phyloP scores from a whole-genome alignment of 2,888 invertebrate genomes.

The Siphlonurus alternatus region DNA sequence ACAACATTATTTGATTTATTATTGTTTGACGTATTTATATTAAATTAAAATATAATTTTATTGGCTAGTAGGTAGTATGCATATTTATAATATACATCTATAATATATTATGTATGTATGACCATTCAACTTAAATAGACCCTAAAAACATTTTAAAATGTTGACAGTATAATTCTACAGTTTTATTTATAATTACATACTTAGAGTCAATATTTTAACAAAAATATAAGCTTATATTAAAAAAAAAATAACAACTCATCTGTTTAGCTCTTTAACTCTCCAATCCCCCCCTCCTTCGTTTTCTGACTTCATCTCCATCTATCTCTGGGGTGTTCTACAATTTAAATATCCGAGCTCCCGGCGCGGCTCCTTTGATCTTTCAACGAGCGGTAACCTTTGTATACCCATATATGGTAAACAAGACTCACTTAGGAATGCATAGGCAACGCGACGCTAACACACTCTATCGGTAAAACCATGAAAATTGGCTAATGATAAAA shows the following conservation, averaged over 20 bases:
- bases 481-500: background rate
- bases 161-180: too few relatives aligned
- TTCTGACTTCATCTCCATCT: background rate
- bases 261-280: background rate
- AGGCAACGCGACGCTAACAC: background rate
- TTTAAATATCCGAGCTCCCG: slow-evolving; percentile 15
- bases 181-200: too few relatives aligned
- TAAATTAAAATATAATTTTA: too few relatives aligned
- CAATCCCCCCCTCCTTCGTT: slow-evolving; percentile 8
- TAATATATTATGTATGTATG: too few relatives aligned
- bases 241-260: background rate
- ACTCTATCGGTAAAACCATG: background rate
- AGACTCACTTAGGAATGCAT: background rate
- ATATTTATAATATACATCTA: too few relatives aligned
- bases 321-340: slow-evolving; percentile 16
- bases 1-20: too few relatives aligned
- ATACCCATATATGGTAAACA: background rate
- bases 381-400: background rate
- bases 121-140: too few relatives aligned
- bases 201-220: background rate
- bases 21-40: too few relatives aligned
- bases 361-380: slow-evolving; percentile 7
- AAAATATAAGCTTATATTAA: background rate
- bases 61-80: too few relatives aligned
- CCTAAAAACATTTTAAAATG: too few relatives aligned